These are phyloP conservation scores for Mormyrus hasselquistii DNA, from an alignment of 2,797 vertebrate species.

Conservation along the genomic window DNA sequence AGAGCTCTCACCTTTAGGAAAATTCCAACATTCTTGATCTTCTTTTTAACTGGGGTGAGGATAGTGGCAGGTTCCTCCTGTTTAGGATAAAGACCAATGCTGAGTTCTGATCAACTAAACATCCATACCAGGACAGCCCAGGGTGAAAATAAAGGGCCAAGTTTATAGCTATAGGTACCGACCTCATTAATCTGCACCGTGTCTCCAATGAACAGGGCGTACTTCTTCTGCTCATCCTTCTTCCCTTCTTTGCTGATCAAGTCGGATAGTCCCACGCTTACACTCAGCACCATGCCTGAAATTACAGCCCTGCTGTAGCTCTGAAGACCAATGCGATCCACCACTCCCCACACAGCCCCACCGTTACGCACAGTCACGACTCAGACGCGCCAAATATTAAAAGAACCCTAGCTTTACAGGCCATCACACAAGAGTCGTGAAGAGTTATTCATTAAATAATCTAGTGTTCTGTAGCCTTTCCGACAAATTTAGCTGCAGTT, in stretches of 20 bases:
- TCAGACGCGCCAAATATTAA: not conserved
- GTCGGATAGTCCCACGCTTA: constrained; percentile 83
- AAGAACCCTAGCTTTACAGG: not conserved
- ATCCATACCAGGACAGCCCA: not conserved
- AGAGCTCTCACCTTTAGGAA: constrained; percentile 75
- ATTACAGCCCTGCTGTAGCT: not conserved
- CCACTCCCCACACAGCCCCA: not conserved
- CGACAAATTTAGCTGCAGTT: not conserved
- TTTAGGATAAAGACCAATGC: not conserved
- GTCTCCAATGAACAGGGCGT: constrained; percentile 86
- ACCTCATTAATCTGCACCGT: constrained; percentile 86
- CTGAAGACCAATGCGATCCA: not conserved
- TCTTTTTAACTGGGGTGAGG: constrained; percentile 87
- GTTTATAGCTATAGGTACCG: not conserved
- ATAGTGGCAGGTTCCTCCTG: constrained; percentile 79
- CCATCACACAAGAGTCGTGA: not conserved
- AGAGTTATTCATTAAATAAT: not conserved
- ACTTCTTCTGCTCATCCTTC: constrained; percentile 82
- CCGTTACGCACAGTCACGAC: not conserved
- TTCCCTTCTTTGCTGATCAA: constrained; percentile 77
- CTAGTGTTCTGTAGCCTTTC: not conserved
- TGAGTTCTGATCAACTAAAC: not conserved
- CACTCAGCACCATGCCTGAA: constrained; percentile 84
- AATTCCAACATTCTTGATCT: constrained; percentile 91
- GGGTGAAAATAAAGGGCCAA: not conserved